Conservation (phyloP, 2,888 invertebrate genomes). For the Drosophila histrio region DNA sequence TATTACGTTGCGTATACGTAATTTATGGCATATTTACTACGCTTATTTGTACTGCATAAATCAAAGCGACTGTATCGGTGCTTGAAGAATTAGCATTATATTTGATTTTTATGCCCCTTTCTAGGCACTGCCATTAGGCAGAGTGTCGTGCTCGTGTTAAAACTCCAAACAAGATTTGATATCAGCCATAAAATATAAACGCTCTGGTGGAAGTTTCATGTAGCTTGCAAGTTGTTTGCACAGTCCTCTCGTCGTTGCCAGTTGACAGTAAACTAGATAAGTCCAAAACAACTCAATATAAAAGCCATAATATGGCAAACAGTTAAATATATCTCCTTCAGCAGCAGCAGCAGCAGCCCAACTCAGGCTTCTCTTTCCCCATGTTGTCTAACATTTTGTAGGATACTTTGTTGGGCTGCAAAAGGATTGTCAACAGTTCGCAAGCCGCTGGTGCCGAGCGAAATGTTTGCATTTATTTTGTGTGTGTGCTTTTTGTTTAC, state of each 20-base stretch:
- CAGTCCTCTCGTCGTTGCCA: constrained; percentile 40
- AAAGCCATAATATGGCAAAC: constrained; percentile 79
- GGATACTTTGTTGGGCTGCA: constrained; percentile 41
- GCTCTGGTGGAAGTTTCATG: constrained; percentile 44
- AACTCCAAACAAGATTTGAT: constrained; percentile 53
- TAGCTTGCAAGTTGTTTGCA: constrained; percentile 45
- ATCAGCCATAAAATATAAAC: constrained; percentile 47
- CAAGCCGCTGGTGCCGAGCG: constrained; percentile 28
- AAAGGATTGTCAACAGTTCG: constrained; percentile 69
- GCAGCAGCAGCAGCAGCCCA: constrained; percentile 1
- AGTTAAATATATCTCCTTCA: constrained; percentile 58
- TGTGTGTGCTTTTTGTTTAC: constrained; percentile 58
- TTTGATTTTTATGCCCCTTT: constrained; percentile 27
- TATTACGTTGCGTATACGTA: constrained; percentile 52
- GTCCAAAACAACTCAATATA: constrained; percentile 81
- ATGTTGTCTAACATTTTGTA: constrained; percentile 30
- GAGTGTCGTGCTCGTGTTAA: constrained; percentile 33
- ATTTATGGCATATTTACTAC: constrained; percentile 72
- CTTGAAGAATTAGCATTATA: constrained; percentile 51
- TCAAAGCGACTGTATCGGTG: constrained; percentile 37
- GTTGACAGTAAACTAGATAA: constrained; percentile 75
- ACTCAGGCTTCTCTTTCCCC: background rate
- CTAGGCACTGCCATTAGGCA: constrained; percentile 19
- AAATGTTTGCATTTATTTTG: constrained; percentile 54
- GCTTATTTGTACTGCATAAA: constrained; percentile 60